Evolutionary conservation across 2,797 vertebrate species (phyloP).

Genomic region (Gallirallus australis): DNA sequence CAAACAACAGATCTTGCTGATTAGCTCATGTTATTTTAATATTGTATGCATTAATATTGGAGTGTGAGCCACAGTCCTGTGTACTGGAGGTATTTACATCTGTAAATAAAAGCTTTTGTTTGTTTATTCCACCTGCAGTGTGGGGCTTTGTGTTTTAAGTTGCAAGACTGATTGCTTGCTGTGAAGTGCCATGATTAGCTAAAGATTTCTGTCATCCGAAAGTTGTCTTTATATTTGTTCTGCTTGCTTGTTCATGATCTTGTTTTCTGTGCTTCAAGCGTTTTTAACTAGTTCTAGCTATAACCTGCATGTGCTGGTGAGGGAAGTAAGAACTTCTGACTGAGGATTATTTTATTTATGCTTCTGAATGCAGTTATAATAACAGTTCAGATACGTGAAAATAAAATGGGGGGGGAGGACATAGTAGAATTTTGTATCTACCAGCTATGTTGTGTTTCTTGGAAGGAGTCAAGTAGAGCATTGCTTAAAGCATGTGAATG

Average conservation of each 20-base stretch:
- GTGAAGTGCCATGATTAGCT: neutral
- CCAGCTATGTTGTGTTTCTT: neutral
- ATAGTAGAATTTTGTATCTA: neutral
- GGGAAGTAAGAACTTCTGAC: neutral
- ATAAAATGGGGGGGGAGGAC: neutral
- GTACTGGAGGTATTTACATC: neutral
- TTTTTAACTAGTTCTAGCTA: neutral
- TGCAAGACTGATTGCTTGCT: neutral
- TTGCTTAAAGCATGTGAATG: neutral
- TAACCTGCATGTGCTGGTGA: neutral
- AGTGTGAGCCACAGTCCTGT: neutral
- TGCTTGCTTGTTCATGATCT: neutral
- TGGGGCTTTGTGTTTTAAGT: neutral
- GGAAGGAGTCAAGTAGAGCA: neutral
- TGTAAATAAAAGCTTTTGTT: neutral
- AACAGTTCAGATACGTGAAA: neutral
- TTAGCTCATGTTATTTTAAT: neutral
- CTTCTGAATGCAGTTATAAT: neutral
- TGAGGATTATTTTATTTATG: neutral
- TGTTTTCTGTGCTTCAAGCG: neutral
- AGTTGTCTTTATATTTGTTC: neutral
- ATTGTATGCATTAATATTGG: rapidly evolving
- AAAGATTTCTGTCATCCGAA: neutral
- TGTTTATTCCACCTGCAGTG: neutral
- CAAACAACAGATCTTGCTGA: neutral